phyloP scores from a whole-genome alignment of 2,888 invertebrate genomes.

The Nebria brevicollis region DNA sequence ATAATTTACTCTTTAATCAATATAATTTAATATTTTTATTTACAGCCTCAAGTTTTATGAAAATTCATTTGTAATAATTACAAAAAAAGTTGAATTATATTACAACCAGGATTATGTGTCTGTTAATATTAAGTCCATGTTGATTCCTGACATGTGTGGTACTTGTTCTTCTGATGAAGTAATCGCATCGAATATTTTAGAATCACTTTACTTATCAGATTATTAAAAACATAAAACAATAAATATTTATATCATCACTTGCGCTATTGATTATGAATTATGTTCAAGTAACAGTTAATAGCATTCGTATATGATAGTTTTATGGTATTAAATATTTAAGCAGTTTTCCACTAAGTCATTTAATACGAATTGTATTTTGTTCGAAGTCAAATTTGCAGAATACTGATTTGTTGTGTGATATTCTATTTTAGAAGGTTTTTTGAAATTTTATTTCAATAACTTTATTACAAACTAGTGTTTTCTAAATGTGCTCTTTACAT shows the following conservation, averaged over 20 bases:
- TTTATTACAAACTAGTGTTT: too few relatives aligned
- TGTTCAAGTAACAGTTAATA: too few relatives aligned
- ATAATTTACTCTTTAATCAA: not conserved
- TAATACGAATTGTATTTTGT: too few relatives aligned
- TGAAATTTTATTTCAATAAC: too few relatives aligned
- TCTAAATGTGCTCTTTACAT: too few relatives aligned
- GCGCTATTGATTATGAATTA: not conserved
- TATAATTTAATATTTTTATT: not conserved
- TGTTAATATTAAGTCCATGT: not conserved
- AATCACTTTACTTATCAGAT: not conserved
- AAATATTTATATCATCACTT: not conserved
- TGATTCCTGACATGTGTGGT: not conserved
- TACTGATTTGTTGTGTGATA: too few relatives aligned
- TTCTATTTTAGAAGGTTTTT: too few relatives aligned
- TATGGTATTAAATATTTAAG: too few relatives aligned
- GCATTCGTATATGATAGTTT: too few relatives aligned
- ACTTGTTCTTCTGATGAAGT: not conserved
- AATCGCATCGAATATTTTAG: not conserved
- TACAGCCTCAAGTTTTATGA: constrained; percentile 11
- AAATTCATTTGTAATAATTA: constrained; percentile 3
- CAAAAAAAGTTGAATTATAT: not conserved
- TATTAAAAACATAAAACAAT: not conserved
- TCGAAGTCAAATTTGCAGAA: too few relatives aligned
- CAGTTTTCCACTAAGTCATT: too few relatives aligned
- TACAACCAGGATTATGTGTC: constrained; percentile 22